Evolutionary conservation across 2,113 vertebrate genomes (phyloP).

Genomic region (Tragelaphus strepsiceros): DNA sequence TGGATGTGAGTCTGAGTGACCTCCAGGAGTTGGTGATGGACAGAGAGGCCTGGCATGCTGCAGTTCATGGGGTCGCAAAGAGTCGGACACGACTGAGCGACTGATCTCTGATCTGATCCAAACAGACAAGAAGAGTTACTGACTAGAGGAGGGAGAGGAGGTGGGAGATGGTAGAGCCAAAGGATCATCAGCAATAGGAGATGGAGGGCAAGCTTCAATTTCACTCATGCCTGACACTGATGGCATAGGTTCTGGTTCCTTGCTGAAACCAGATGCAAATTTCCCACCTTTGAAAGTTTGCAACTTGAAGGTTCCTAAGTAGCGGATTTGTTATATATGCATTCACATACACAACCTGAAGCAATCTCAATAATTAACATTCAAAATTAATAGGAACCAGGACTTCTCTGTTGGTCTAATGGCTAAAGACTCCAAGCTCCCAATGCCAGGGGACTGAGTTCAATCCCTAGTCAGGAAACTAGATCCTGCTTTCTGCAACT

Average conservation of each 20-base stretch:
- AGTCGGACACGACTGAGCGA: too few species aligned
- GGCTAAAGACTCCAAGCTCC: background rate
- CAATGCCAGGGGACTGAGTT: background rate
- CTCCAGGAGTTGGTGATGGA: too few species aligned
- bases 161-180: background rate
- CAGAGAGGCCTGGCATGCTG: too few species aligned
- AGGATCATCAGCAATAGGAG: background rate
- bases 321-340: background rate
- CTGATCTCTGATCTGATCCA: too few species aligned
- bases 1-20: too few species aligned
- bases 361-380: background rate
- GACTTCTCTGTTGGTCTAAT: background rate
- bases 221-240: background rate
- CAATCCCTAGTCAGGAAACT: background rate
- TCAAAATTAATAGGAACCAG: background rate
- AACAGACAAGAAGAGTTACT: too few species aligned
- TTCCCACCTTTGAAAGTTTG: background rate
- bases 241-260: background rate
- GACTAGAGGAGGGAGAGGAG: background rate
- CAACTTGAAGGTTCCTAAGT: background rate
- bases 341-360: background rate
- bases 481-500: background rate
- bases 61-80: too few species aligned
- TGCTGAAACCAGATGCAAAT: background rate
- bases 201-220: background rate